Evolutionary conservation across 1,140 invertebrate genomes (phyloP).

Genomic region (Mactra quadrangularis): DNA sequence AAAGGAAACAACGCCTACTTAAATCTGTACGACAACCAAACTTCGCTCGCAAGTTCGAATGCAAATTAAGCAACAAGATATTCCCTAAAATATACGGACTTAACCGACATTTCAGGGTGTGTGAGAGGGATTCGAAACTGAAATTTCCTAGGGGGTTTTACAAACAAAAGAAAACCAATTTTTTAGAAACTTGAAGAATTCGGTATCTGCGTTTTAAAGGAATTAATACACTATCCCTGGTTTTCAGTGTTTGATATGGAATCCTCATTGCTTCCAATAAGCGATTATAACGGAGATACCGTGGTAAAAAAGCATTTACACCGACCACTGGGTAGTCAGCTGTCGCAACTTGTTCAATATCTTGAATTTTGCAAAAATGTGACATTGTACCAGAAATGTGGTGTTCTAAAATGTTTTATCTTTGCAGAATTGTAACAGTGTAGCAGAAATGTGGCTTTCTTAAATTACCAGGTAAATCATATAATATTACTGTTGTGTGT

Average conservation of each 20-base stretch:
- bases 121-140: neutral
- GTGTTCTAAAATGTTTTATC: too few relatives aligned
- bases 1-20: neutral
- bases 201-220: neutral
- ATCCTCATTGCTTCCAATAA: neutral
- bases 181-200: constrained; percentile 1
- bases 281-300: neutral
- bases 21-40: neutral
- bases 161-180: neutral
- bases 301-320: neutral
- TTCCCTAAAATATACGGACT: neutral
- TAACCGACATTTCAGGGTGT: neutral
- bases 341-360: too few relatives aligned
- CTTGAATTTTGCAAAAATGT: too few relatives aligned
- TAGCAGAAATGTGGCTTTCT: neutral
- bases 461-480: too few relatives aligned
- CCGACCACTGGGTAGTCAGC: too few relatives aligned
- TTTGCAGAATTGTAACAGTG: neutral
- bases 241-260: constrained; percentile 8
- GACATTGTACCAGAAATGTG: too few relatives aligned
- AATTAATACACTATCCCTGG: neutral
- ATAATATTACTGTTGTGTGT: too few relatives aligned
- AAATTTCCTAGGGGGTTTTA: neutral
- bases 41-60: constrained; percentile 1
- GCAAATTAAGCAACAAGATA: neutral